Evolutionary conservation across 2,888 invertebrate species (phyloP), one percentile per base, ranked within the genome.

Genomic region (Chesias legatella): DNA sequence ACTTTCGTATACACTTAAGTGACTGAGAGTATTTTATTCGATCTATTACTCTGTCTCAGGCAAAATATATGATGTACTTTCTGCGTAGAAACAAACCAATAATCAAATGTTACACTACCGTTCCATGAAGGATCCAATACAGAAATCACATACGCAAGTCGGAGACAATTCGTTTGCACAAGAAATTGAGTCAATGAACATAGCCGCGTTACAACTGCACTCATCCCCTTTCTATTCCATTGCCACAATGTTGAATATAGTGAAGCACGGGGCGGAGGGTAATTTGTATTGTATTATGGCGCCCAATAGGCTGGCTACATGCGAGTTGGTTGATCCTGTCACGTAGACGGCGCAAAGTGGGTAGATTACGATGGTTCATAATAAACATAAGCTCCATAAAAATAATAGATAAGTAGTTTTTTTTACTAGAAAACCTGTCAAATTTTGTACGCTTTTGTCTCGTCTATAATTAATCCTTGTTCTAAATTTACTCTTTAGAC

Each of bases 101-200:
- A 35, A 43, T 47, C 34, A 32, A 46, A 43, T 43, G 31, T 25
- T 24, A 41, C 34, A 48, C 34, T 43, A 54, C 51, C 54, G 50
- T 51, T 45, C 48, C 48, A 32, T 56, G 43, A 54, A 53, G 52
- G 51, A 45, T 34, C 33, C 48, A 53, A 60, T 58, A 60, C 39
- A 58, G 51, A 66, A 64, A 67, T 64, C 63, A 57, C 50, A 48
- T 47, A 51, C 42, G 49, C 52, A 46, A 56, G 56, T 57, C 50
- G 32, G 48, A 45, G 49, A 48, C 62, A 56, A 58, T 60, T 58
- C 65, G 65, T 67, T 67, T 67, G 67, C 58, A 56, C 59, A 67
- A 67, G 66, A 67, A 63, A 67, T 67, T 67, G 67, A 67, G 59
- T 61, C 67, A 66, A 67, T 66, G 67, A 67, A 56, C 52, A 39